Base-by-base conservation (phyloP, 2,888 invertebrate species). In the Drosophila nr. perissopoda region DNA sequence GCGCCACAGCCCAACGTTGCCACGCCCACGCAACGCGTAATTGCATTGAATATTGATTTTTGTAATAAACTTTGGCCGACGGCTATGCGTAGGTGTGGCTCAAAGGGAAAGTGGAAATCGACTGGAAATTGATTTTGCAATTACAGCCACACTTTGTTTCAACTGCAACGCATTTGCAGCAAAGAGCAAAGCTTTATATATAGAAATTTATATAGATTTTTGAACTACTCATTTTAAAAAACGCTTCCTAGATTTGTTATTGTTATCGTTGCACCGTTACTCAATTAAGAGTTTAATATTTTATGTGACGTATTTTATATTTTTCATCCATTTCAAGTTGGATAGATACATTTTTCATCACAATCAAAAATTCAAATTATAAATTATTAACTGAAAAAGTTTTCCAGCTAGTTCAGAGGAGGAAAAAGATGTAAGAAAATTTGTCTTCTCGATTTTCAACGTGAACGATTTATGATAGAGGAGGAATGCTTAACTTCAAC, bases 121-220 rank as follows among this genome's bases (percentile, higher is more conserved):
- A 80, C 59, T 75, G 80, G 77, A 90, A 91, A 90, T 88, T 83
- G 79, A 76, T 87, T 91, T 90, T 80, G 31, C 81, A 82, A 67
- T 75, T 79, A 76, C 76, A 77, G 62, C 16, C 65, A 72, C 31
- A 71, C 64, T 59, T 68, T 60, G 21, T 42, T 21, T 3, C 62
- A 59, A 51, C 33, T 21, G 7, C 21, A 40, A 13, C 5, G 38
- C 8, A 49, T 29, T 57, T 76, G 62, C 40, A 65, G n/a, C 51
- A 70, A 69, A 57, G 64, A 56, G 53, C 31, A 53, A 46, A 53
- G 48, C 60, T 64, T 0, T 36, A 56, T 60, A 71, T 67, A 31
- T 56, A 70, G 33, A 62, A 68, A 36, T 74, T 61, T 64, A 46
- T 67, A 48, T 54, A 8, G 60, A 70, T 66, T 56, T 56, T 57